phyloP scores from a whole-genome alignment of 2,113 vertebrate genomes.

The Elaphurus davidianus region DNA sequence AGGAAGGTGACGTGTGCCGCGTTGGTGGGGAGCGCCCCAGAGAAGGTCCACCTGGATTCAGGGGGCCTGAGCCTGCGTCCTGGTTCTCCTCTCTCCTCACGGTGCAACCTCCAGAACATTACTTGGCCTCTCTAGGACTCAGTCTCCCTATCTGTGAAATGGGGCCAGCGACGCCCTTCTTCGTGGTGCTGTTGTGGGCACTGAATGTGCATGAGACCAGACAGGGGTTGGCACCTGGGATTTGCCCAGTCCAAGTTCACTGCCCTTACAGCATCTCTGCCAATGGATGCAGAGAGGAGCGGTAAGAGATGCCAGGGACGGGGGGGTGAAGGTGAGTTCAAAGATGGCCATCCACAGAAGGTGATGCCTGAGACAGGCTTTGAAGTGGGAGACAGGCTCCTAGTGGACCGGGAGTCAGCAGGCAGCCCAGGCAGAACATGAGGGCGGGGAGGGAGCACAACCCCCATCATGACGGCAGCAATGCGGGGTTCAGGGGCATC shows the following conservation, averaged over 20 bases:
- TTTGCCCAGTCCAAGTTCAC: fast-evolving
- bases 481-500: neutral
- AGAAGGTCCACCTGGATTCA: neutral
- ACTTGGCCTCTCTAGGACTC: neutral
- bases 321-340: too few relatives aligned
- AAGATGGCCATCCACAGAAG: neutral
- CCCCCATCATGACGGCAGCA: fast-evolving
- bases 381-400: neutral
- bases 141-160: neutral
- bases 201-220: fast-evolving
- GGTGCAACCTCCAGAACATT: neutral
- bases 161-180: neutral
- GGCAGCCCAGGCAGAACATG: neutral
- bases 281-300: neutral
- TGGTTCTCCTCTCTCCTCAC: neutral
- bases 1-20: fast-evolving
- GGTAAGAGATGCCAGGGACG: fast-evolving
- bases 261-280: neutral
- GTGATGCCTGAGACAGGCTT: neutral
- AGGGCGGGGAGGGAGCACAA: too few relatives aligned
- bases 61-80: neutral
- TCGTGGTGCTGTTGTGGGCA: fast-evolving
- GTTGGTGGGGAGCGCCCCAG: fast-evolving
- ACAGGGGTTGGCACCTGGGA: fast-evolving
- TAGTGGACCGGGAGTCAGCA: neutral